Conservation (phyloP, 2,888 invertebrate genomes). For the Eristalis intricaria region DNA sequence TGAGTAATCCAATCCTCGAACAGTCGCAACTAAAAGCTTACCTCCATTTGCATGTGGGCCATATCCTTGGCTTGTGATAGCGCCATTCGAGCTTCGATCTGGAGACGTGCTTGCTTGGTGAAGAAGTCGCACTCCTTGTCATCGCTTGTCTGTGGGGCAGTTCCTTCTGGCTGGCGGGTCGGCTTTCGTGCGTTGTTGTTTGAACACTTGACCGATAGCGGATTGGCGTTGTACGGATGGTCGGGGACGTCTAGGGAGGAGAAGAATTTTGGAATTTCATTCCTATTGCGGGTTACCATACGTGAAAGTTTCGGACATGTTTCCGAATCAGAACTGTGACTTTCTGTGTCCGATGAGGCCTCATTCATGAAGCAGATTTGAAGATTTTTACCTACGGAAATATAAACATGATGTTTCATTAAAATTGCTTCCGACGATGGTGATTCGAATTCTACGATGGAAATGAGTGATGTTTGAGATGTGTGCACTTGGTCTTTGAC, state of each 20-base stretch:
- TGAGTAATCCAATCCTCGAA: background rate
- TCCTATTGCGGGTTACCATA: constrained; percentile 73
- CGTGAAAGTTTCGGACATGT: constrained; percentile 78
- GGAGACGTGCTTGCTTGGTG: constrained; percentile 90
- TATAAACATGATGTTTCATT: background rate
- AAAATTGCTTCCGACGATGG: background rate
- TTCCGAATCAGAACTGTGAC: constrained; percentile 89
- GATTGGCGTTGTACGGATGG: constrained; percentile 76
- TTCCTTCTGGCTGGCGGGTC: constrained; percentile 44
- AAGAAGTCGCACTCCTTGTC: constrained; percentile 89
- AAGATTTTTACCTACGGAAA: constrained; percentile 90
- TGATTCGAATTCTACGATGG: background rate
- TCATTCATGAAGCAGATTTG: constrained; percentile 99
- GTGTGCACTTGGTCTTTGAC: background rate
- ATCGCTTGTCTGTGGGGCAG: constrained; percentile 82
- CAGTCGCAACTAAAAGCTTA: constrained; percentile 76
- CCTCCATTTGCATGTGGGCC: constrained; percentile 95
- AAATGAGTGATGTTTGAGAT: background rate
- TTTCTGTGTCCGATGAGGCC: constrained; percentile 91
- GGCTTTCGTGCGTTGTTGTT: constrained; percentile 70
- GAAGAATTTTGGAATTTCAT: constrained; percentile 60
- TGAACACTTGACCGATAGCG: constrained; percentile 75
- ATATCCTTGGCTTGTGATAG: constrained; percentile 94
- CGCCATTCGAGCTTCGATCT: constrained; percentile 93
- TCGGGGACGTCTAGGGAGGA: constrained; percentile 71